Percentiles rank a stretch among this genome's conserved stretches.
Conservation (phyloP, 1,140 invertebrate species). For the Macrotrachela quadricornifera region DNA sequence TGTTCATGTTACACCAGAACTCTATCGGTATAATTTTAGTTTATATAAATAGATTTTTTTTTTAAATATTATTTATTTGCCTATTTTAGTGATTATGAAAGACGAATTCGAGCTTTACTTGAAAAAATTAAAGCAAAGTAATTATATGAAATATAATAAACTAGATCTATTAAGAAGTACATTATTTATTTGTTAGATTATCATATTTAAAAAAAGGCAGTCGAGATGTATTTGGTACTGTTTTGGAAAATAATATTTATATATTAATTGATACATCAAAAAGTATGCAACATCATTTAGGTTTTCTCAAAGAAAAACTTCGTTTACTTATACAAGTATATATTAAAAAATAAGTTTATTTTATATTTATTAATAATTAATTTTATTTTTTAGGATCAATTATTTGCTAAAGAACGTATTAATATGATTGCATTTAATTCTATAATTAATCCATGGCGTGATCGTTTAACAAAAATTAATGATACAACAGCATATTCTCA, state of each 20-base stretch:
- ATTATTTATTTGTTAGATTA: no score
- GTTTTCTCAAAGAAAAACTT: constrained; percentile 27
- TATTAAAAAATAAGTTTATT: neutral
- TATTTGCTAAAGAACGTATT: constrained; percentile 26
- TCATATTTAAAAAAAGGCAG: constrained; percentile 29
- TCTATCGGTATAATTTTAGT: no score
- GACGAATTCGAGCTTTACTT: no score
- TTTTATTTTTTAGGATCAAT: constrained; percentile 24
- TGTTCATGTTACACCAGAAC: constrained; percentile 18
- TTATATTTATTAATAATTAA: neutral
- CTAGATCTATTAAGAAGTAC: no score
- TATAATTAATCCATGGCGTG: constrained; percentile 20
- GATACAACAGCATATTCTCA: constrained; percentile 19
- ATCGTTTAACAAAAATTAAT: constrained; percentile 21
- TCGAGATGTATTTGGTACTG: constrained; percentile 27
- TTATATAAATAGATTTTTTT: no score
- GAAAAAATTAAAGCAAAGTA: no score
- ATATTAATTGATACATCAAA: constrained; percentile 27
- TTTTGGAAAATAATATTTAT: constrained; percentile 28
- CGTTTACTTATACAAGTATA: constrained; percentile 26
- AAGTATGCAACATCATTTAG: constrained; percentile 25
- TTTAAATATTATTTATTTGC: no score
- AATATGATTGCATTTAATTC: constrained; percentile 27
- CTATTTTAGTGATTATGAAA: no score
- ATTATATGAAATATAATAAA: no score